These are phyloP conservation scores for Julus scandinavius DNA, from an alignment of 2,888 invertebrate species.

Conservation along the genomic window DNA sequence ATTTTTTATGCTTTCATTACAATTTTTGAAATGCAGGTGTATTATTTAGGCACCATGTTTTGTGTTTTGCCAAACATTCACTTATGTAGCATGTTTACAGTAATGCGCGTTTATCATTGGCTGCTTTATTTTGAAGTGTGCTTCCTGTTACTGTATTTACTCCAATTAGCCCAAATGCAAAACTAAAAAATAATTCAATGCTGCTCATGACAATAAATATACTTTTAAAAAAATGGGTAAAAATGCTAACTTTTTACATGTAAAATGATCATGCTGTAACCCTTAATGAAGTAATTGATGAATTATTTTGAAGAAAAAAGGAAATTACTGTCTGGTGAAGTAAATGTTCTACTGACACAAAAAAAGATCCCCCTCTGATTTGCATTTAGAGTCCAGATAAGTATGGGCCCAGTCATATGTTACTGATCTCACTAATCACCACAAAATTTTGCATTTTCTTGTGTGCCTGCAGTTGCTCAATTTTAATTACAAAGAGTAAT, in stretches of 20 bases:
- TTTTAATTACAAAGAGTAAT: neutral
- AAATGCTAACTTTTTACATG: no score
- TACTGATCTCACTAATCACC: conserved; percentile 3
- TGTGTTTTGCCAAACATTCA: neutral
- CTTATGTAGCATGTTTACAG: neutral
- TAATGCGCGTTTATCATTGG: neutral
- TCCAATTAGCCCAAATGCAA: neutral
- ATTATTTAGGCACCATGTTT: no score
- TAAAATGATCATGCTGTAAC: no score
- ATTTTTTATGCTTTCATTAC: no score
- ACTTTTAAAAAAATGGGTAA: no score
- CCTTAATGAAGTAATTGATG: no score
- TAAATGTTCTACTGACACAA: neutral
- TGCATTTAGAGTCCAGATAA: neutral
- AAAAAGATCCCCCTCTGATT: neutral
- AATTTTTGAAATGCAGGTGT: no score
- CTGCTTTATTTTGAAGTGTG: neutral
- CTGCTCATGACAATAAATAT: neutral
- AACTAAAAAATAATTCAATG: neutral
- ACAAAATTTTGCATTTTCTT: neutral
- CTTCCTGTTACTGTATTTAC: neutral
- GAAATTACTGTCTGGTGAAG: no score
- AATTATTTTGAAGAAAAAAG: no score
- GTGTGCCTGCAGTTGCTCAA: neutral
- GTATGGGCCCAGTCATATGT: conserved; percentile 14